phyloP scores from a whole-genome alignment of 2,888 invertebrate species.

The Leucophenga montana region DNA sequence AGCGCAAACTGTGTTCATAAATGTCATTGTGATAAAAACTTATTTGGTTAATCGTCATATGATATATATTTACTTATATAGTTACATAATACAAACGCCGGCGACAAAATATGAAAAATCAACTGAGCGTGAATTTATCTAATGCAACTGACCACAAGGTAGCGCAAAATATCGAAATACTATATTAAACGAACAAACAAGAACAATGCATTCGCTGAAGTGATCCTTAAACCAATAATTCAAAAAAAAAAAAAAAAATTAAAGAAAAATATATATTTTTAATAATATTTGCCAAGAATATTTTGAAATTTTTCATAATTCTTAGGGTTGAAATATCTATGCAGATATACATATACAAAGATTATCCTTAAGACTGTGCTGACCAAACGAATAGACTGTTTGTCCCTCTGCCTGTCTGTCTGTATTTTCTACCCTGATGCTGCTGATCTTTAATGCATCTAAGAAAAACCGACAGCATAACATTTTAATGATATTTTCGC shows the following conservation, averaged over 20 bases:
- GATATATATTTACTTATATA: background rate
- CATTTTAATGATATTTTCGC: constrained; percentile 29
- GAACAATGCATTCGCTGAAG: background rate
- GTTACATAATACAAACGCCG: too few species aligned
- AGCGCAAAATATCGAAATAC: too few species aligned
- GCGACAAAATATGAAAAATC: constrained; percentile 30
- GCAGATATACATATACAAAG: too few species aligned
- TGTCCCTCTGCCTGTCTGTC: constrained; percentile 15
- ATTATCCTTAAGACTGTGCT: background rate
- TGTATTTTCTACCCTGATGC: constrained; percentile 29
- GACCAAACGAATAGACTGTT: constrained; percentile 19
- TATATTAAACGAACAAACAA: constrained; percentile 17
- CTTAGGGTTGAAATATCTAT: constrained; percentile 14
- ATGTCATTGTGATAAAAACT: constrained; percentile 7
- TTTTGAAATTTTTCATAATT: background rate
- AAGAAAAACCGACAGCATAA: constrained; percentile 41
- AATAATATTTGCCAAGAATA: background rate
- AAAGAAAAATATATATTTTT: background rate
- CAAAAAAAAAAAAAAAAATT: background rate
- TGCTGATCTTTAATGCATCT: background rate
- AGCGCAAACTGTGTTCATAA: background rate
- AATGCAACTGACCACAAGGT: constrained; percentile 27
- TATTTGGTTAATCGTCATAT: background rate
- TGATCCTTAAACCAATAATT: background rate
- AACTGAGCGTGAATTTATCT: constrained; percentile 57